Evolutionary conservation across 2,113 vertebrate species (phyloP), one percentile per base, ranked within the genome.

Genomic region (Corythornis vintsioides): DNA sequence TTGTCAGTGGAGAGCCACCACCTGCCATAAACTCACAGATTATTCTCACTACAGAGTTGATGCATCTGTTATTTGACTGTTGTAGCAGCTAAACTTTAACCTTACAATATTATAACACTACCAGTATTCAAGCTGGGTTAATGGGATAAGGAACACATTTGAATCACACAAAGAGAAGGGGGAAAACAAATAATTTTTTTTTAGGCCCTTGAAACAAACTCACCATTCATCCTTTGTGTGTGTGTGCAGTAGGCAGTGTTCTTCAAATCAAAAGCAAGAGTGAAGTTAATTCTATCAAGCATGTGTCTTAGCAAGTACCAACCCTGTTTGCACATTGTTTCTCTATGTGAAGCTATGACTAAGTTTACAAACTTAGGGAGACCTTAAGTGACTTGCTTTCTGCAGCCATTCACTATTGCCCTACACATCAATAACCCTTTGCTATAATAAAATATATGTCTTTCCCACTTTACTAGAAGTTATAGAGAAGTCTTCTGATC

Each of bases 401-500:
- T 64, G 22, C 75, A 80, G 72, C 72, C 45, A 3, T 66, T 86
- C 25, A 22, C 11, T 71, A 31, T n/a, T 65, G 72, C 87, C 60
- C 85, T 88, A 63, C 79, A 86, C 61, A 71, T 45, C 69, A 91
- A 61, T 57, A 92, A 83, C 42, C 85, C 72, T 80, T 74, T 48
- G 64, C 85, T 88, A 74, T 96, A 86, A 95, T 89, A 86, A 89
- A 93, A 94, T 94, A 26, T 6, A 26, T 5, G 64, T 42, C 69
- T 92, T 80, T 42, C 14, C 87, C 67, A 35, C 85, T 83, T 93
- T 75, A 33, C 85, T 81, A 26, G 67, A 88, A 81, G 91, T 92
- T 94, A 93, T 29, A 91, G 95, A 96, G 91, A 89, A 96, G 66
- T 52, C 91, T 94, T 91, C 94, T 93, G 94, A 94, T 92, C 91